Conservation (phyloP, 2,888 invertebrate genomes). For the Melanargia galathea region DNA sequence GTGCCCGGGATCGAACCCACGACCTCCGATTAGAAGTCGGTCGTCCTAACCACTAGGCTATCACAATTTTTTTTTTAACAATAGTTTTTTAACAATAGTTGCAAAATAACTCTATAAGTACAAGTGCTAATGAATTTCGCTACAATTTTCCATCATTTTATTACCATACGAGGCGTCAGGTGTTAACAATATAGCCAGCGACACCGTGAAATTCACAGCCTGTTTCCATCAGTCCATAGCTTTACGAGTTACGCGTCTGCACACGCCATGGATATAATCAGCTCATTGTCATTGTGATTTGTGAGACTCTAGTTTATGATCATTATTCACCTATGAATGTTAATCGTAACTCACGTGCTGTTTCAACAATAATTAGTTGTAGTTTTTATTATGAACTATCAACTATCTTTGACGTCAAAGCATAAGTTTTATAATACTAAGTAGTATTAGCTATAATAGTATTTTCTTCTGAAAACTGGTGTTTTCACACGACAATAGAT, state of each 20-base stretch:
- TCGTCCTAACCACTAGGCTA: too few relatives aligned
- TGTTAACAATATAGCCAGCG: conserved; percentile 7
- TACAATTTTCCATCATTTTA: too few relatives aligned
- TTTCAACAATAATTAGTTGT: background rate
- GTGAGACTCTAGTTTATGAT: conserved; percentile 14
- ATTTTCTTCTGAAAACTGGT: too few relatives aligned
- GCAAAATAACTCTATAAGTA: too few relatives aligned
- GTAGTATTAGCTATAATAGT: too few relatives aligned
- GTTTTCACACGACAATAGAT: too few relatives aligned
- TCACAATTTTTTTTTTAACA: background rate
- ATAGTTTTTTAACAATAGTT: too few relatives aligned
- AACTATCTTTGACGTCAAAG: background rate
- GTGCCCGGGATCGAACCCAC: too few relatives aligned
- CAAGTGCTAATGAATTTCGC: too few relatives aligned
- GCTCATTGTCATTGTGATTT: conserved; percentile 11
- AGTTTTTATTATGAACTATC: conserved; percentile 1
- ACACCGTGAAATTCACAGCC: conserved; percentile 30
- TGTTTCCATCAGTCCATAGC: conserved; percentile 31
- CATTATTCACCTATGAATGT: background rate
- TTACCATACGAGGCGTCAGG: background rate
- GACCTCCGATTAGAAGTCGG: too few relatives aligned
- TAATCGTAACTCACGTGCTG: conserved; percentile 5
- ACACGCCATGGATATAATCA: conserved; percentile 8
- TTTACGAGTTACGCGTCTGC: background rate
- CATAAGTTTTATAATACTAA: background rate